These are phyloP conservation scores for Hemithea aestivaria DNA, from an alignment of 2,888 invertebrate species.

Conservation along the genomic window DNA sequence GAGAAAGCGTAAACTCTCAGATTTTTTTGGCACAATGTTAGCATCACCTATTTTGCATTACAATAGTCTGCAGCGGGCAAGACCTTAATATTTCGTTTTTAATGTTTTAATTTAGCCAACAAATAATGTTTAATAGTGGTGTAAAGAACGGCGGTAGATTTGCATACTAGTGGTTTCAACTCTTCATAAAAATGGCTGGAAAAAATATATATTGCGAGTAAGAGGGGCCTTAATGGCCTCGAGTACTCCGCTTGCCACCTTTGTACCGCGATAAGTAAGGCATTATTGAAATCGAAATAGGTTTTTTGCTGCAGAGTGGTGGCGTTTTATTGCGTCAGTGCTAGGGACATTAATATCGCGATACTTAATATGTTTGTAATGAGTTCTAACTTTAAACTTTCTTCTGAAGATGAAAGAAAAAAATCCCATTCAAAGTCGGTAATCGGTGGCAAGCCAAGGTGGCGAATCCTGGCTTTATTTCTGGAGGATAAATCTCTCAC, in stretches of 20 bases:
- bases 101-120: constrained; percentile 72
- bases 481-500: constrained; percentile 46
- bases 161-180: constrained; percentile 58
- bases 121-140: constrained; percentile 69
- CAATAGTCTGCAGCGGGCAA: constrained; percentile 56
- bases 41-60: constrained; percentile 58
- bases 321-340: constrained; percentile 18
- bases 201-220: constrained; percentile 26
- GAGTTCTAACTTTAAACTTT: constrained; percentile 5
- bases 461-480: constrained; percentile 34
- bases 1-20: constrained; percentile 36
- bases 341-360: constrained; percentile 13
- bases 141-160: constrained; percentile 60
- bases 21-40: constrained; percentile 37
- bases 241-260: constrained; percentile 30
- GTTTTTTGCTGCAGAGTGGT: constrained; percentile 19
- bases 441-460: constrained; percentile 46
- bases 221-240: constrained; percentile 36
- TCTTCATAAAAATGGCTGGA: constrained; percentile 46
- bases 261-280: constrained; percentile 21
- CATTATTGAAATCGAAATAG: constrained; percentile 27
- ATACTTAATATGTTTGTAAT: constrained; percentile 14
- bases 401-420: constrained; percentile 1
- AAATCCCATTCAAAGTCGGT: constrained; percentile 19
- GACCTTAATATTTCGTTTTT: constrained; percentile 52